Base-by-base conservation (phyloP, 2,113 vertebrate genomes). In the Odocoileus virginianus region DNA sequence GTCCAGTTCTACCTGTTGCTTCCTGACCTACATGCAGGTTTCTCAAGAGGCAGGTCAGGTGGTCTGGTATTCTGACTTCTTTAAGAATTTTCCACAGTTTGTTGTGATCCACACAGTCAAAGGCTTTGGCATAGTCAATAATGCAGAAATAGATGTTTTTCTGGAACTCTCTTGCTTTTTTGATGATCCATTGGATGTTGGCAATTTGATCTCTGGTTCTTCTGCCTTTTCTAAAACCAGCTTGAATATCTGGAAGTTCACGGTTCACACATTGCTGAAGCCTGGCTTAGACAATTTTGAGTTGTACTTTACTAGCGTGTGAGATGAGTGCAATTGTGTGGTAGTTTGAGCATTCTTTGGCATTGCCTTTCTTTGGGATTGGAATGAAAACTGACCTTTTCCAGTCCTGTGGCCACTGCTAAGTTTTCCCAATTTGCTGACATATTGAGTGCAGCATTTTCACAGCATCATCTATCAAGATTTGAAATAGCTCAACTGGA, bases 131-230 rank as follows among this genome's bases (percentile, higher is more conserved):
- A n/a, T n/a, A 19, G 16, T 67, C 33, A n/a, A 17, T n/a, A n/a
- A 67, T n/a, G 33, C 16, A n/a, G 61, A 67, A 67, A n/a, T n/a
- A 67, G 7, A 8, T n/a, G 16, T 61, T 61, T 30, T 67, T 67
- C 61, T 67, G 61, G 33, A 67, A 67, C 61, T n/a, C 16, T 67
- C 16, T 67, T n/a, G 33, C 16, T 67, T 67, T 67, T n/a, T n/a
- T 0, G 0, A n/a, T n/a, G 16, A n/a, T 67, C 3, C 16, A 67
- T 8, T 2, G 0, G 33, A 67, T 67, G 9, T 67, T 19, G 16
- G 7, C 61, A n/a, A 67, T 67, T n/a, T 67, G 61, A 19, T 67
- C 33, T 67, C 33, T 67, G 16, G 7, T 67, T 67, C 33, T 33
- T 67, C 16, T 67, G 16, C 61, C 33, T 67, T 19, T 67, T 67